phyloP scores from a whole-genome alignment of 2,888 invertebrate genomes.

The Synanthedon andrenaeformis region DNA sequence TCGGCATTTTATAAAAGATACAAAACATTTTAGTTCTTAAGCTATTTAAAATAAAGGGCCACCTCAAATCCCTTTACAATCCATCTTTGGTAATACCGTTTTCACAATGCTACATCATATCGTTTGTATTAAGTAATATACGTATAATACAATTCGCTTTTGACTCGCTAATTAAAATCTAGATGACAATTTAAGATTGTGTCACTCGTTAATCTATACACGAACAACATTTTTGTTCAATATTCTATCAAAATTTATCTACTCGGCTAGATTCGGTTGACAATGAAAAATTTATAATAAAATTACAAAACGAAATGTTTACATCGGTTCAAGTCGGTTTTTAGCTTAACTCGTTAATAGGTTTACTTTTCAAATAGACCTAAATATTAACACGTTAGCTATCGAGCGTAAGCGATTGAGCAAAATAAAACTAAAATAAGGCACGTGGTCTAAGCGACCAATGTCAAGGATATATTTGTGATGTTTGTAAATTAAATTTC shows the following conservation, averaged over 20 bases:
- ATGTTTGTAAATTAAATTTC: too few relatives aligned
- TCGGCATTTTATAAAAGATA: conserved; percentile 63
- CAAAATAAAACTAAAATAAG: conserved; percentile 57
- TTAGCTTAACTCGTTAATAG: too few relatives aligned
- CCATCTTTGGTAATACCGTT: conserved; percentile 66
- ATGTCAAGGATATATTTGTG: conserved; percentile 9
- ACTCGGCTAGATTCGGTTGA: too few relatives aligned
- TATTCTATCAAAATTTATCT: too few relatives aligned
- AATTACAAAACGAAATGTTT: too few relatives aligned
- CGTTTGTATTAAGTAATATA: conserved; percentile 8
- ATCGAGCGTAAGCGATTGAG: conserved; percentile 53
- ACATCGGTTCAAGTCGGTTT: too few relatives aligned
- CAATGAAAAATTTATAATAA: too few relatives aligned
- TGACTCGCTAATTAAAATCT: neutral
- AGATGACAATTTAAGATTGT: neutral
- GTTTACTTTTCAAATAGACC: too few relatives aligned
- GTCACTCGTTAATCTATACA: too few relatives aligned
- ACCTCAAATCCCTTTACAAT: conserved; percentile 38
- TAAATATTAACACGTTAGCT: conserved; percentile 19
- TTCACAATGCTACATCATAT: conserved; percentile 18
- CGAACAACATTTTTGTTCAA: too few relatives aligned
- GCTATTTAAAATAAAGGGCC: conserved; percentile 51
- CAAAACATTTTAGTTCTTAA: conserved; percentile 58
- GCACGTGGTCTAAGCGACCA: conserved; percentile 51
- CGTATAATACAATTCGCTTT: neutral